Conservation (phyloP, 2,113 vertebrate genomes). For the Antigone vipio region DNA sequence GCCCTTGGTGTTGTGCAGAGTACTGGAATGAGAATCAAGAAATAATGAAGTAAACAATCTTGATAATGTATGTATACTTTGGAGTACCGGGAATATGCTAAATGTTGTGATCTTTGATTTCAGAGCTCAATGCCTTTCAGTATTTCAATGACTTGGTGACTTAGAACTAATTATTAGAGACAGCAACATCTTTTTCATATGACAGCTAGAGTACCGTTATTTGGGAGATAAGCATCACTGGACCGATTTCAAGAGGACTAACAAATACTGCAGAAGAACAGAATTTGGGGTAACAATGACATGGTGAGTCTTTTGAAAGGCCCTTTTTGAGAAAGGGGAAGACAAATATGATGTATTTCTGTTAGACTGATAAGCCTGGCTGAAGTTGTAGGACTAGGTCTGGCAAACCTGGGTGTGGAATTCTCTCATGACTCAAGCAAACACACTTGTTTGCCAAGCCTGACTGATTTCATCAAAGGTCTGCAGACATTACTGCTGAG, state of each 20-base stretch:
- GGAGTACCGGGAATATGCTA: neutral
- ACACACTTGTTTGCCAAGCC: neutral
- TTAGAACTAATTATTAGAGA: neutral
- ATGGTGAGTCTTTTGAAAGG: neutral
- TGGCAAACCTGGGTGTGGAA: neutral
- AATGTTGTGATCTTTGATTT: neutral
- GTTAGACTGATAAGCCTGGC: neutral
- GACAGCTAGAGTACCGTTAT: fast-evolving
- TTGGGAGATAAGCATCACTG: neutral
- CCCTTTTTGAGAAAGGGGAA: neutral
- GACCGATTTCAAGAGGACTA: neutral
- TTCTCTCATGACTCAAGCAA: neutral
- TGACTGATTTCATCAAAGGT: neutral
- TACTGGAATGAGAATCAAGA: neutral
- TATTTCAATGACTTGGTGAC: fast-evolving
- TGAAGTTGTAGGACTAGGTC: neutral
- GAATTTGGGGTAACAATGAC: neutral
- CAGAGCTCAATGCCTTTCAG: neutral
- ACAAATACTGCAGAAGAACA: neutral
- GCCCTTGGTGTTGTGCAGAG: neutral
- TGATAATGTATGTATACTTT: neutral
- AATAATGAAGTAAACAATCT: neutral
- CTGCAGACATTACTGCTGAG: neutral
- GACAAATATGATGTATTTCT: neutral
- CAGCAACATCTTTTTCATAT: neutral